Evolutionary conservation across 1,140 invertebrate genomes (phyloP).

Genomic region (Neuroterus valhalla): DNA sequence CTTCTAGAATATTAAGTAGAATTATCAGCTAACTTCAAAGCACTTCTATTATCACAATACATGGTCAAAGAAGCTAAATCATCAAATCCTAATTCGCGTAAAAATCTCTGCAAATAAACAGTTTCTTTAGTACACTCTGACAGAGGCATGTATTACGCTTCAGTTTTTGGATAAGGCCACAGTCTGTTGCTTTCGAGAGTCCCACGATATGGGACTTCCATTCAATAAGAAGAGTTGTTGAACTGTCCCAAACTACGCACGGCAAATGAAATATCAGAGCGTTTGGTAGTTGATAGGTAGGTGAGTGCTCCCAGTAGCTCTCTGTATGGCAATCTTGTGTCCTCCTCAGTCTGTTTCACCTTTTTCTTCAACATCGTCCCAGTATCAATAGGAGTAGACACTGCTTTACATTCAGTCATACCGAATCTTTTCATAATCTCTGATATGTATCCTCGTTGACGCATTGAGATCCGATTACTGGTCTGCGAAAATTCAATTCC

Average conservation of each 20-base stretch:
- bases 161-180: background rate
- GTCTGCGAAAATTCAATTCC: background rate
- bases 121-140: background rate
- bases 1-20: background rate
- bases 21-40: background rate
- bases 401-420: background rate
- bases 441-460: background rate
- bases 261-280: slow-evolving; percentile 50
- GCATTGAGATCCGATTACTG: background rate
- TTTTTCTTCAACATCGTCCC: background rate
- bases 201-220: background rate
- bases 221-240: background rate
- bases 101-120: background rate
- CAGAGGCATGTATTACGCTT: background rate
- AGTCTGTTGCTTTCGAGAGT: background rate
- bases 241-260: slow-evolving; percentile 8
- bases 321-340: slow-evolving; percentile 22
- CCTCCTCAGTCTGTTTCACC: background rate
- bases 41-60: background rate
- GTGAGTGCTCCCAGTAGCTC: slow-evolving; percentile 55
- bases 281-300: slow-evolving; percentile 47
- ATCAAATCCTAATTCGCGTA: background rate
- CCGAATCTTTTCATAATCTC: background rate
- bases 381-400: background rate
- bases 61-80: background rate